Evolutionary conservation across 2,113 vertebrate species (phyloP).

Genomic region (Nycticebus coucang): DNA sequence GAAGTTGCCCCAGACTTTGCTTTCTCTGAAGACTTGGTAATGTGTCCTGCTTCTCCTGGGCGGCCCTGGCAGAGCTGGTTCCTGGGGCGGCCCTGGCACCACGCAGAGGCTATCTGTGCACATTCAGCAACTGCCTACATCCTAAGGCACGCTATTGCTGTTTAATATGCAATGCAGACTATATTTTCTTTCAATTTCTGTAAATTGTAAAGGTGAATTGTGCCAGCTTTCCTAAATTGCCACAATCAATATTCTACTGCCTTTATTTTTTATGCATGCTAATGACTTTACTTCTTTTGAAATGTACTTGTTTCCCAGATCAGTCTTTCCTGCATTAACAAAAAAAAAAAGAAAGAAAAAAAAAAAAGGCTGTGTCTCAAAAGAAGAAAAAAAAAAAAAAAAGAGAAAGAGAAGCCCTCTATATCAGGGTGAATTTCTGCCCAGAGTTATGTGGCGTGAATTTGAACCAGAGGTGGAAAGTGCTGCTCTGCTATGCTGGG

Average conservation of each 20-base stretch:
- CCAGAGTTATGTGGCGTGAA: not conserved
- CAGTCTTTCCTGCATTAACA: conserved; percentile 27
- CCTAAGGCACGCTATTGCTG: not conserved
- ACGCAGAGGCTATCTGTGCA: rapidly evolving
- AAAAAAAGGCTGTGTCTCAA: not conserved
- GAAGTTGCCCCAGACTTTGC: not conserved
- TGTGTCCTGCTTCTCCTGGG: not conserved
- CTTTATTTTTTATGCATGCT: conserved; percentile 65
- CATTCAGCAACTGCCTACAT: not conserved
- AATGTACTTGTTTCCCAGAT: conserved; percentile 24
- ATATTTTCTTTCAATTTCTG: conserved; percentile 28
- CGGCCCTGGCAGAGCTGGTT: not conserved
- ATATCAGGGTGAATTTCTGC: not conserved
- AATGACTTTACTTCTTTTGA: conserved; percentile 54
- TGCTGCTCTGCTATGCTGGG: not conserved
- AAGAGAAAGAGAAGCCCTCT: not conserved
- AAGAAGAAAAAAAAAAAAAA: not conserved
- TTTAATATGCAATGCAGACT: not conserved
- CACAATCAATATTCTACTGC: conserved; percentile 54
- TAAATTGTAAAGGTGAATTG: conserved; percentile 16
- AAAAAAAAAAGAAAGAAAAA: not conserved
- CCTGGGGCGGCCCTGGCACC: not conserved
- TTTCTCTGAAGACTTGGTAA: not conserved
- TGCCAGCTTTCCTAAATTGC: conserved; percentile 56
- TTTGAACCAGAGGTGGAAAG: not conserved